phyloP scores from a whole-genome alignment of 2,113 vertebrate genomes.

The Silurus asotus region DNA sequence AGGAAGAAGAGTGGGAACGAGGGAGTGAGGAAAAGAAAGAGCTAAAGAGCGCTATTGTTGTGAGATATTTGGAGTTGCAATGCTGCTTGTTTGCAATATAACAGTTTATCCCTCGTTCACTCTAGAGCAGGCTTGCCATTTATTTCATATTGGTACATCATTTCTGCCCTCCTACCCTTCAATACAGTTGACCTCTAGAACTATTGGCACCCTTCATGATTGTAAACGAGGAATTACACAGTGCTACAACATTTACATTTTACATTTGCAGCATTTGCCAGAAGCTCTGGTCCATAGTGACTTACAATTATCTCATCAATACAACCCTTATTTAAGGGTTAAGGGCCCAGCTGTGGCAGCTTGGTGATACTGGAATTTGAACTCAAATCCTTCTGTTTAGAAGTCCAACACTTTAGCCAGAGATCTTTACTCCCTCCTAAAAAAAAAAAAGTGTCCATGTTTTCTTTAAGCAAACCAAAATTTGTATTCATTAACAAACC shows the following conservation, averaged over 20 bases:
- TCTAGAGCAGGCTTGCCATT: slow-evolving; percentile 1
- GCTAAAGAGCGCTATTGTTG: slow-evolving; percentile 7
- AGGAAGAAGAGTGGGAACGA: slow-evolving; percentile 46
- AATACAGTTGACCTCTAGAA: not conserved
- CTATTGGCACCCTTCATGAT: not conserved
- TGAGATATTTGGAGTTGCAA: not conserved
- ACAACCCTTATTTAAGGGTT: too few relatives aligned
- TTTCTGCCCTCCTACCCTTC: not conserved
- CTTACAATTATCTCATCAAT: too few relatives aligned
- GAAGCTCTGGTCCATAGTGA: too few relatives aligned
- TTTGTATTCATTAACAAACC: not conserved
- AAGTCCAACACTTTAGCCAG: too few relatives aligned
- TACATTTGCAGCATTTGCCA: too few relatives aligned
- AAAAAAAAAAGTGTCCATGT: not conserved
- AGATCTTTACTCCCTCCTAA: not conserved
- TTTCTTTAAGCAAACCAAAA: not conserved
- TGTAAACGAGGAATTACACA: not conserved
- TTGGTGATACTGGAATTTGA: too few relatives aligned
- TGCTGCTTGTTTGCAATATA: not conserved
- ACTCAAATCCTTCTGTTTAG: too few relatives aligned
- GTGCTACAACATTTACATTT: too few relatives aligned
- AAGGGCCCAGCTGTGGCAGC: too few relatives aligned
- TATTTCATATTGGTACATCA: not conserved
- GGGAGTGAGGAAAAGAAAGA: not conserved
- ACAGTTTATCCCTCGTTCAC: slow-evolving; percentile 7